A percentile compares a stretch with the other conserved stretches of the same genome.
These are phyloP conservation scores for Calephelis virginiensis DNA, from an alignment of 1,140 invertebrate species.

Conservation along the genomic window DNA sequence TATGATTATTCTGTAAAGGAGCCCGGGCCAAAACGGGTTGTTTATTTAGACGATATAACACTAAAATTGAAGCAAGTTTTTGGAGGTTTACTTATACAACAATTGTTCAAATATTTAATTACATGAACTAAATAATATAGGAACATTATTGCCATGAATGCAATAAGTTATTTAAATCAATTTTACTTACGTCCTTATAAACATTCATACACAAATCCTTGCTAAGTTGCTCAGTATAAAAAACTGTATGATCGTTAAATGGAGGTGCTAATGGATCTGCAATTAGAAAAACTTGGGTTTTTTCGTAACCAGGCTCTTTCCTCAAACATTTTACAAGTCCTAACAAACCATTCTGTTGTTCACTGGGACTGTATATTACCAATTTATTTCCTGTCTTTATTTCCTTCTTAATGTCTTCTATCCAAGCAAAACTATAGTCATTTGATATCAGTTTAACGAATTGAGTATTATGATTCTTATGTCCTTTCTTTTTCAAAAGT, in stretches of 20 bases:
- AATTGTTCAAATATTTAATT: too few species aligned
- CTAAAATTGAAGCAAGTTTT: too few species aligned
- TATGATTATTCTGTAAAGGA: too few species aligned
- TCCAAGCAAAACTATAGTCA: constrained; percentile 61
- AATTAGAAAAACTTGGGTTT: constrained; percentile 82
- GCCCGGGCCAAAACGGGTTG: too few species aligned
- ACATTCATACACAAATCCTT: constrained; percentile 90
- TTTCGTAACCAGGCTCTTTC: constrained; percentile 83
- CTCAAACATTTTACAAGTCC: constrained; percentile 89
- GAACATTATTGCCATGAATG: too few species aligned
- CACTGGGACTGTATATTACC: constrained; percentile 81
- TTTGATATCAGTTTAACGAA: constrained; percentile 55
- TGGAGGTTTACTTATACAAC: too few species aligned
- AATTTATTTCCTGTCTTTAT: constrained; percentile 78
- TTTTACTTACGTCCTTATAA: constrained; percentile 79
- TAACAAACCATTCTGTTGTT: constrained; percentile 86
- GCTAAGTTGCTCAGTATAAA: constrained; percentile 83
- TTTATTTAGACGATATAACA: too few species aligned
- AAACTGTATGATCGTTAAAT: constrained; percentile 81
- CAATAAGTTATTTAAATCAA: too few species aligned
- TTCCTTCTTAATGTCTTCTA: constrained; percentile 75
- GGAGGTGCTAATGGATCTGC: constrained; percentile 82
- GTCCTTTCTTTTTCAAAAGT: constrained; percentile 59
- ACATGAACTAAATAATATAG: too few species aligned
- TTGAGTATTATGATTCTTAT: constrained; percentile 58